Evolutionary conservation across 1,140 invertebrate genomes (phyloP).

Genomic region (Anagrus nilaparvatae): DNA sequence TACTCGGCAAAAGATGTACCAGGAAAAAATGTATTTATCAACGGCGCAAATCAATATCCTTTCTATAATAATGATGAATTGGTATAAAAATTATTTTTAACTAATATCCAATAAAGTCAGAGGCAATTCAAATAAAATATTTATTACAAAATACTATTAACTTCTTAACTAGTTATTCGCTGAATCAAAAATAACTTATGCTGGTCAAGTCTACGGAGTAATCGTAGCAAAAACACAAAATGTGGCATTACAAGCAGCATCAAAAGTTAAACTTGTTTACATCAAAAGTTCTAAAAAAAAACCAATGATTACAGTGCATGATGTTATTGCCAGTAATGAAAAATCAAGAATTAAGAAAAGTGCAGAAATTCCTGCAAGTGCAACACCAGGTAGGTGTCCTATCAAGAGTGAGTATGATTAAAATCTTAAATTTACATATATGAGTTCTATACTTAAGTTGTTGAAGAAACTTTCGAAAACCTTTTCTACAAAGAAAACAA

Average conservation of each 20-base stretch:
- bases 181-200: constrained; percentile 46
- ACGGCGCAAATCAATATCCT: constrained; percentile 11
- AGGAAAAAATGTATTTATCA: constrained; percentile 52
- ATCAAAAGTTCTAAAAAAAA: constrained; percentile 33
- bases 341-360: constrained; percentile 27
- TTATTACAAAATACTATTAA: not conserved
- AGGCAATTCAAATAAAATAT: not conserved
- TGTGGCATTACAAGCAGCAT: constrained; percentile 51
- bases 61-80: constrained; percentile 28
- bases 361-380: constrained; percentile 17
- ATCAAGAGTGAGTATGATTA: no score
- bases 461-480: no score
- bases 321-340: constrained; percentile 44
- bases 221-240: constrained; percentile 52
- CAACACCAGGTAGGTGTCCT: constrained; percentile 4
- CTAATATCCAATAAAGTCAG: not conserved
- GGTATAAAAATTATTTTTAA: constrained; percentile 22
- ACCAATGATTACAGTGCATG: constrained; percentile 49
- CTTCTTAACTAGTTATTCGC: constrained; percentile 38
- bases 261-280: constrained; percentile 57
- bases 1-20: constrained; percentile 64
- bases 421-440: no score
- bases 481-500: no score
- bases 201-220: constrained; percentile 63
- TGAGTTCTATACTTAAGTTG: no score